These are phyloP conservation scores for Dinomys branickii DNA, from an alignment of 2,113 vertebrate species.

Conservation along the genomic window DNA sequence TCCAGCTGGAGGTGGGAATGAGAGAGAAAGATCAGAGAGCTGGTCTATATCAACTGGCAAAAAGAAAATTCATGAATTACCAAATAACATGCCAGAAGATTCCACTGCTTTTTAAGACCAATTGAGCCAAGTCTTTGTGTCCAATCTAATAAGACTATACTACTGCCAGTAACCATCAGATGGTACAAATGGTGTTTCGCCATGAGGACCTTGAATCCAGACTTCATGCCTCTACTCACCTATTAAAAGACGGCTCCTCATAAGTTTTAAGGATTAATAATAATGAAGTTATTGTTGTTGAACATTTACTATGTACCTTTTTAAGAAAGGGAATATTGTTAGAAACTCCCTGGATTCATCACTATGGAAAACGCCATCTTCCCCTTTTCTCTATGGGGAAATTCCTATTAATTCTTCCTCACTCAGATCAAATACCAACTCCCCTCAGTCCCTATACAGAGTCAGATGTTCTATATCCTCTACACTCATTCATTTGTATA, in stretches of 20 bases:
- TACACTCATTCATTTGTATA: too few species aligned
- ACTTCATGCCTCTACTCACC: background rate
- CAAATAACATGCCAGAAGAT: background rate
- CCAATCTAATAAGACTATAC: background rate
- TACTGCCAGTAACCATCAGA: background rate
- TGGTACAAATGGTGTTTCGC: background rate
- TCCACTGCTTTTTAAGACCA: slow-evolving; percentile 32
- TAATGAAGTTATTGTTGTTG: background rate
- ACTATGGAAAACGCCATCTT: background rate
- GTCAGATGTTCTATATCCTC: background rate
- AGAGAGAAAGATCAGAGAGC: slow-evolving; percentile 40
- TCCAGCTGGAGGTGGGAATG: background rate
- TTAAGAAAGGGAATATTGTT: background rate
- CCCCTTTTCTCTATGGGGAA: background rate
- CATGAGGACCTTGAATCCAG: background rate
- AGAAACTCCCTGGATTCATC: background rate
- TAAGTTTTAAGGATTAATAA: background rate
- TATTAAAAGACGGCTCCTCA: background rate
- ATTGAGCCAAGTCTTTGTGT: background rate
- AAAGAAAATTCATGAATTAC: background rate
- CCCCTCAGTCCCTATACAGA: background rate
- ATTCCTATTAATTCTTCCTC: background rate
- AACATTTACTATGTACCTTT: background rate
- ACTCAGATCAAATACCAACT: background rate
- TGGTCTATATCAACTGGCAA: background rate